Percentiles rank a stretch among this genome's conserved stretches.
Conservation (phyloP, 2,797 vertebrate genomes). For the Mormyrops boulengeri region DNA sequence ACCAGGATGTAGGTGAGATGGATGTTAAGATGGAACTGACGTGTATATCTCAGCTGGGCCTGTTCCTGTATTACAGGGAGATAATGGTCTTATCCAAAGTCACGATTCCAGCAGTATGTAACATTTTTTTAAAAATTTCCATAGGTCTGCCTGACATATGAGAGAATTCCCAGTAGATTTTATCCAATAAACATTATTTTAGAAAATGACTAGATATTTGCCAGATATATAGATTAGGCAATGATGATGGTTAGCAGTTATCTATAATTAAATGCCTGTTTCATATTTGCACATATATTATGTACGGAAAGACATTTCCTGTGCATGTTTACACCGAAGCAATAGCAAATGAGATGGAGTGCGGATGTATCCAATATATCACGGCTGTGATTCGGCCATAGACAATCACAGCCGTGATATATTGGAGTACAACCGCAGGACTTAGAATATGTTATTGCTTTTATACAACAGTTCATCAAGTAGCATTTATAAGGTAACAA, state of each 20-base stretch:
- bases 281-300: not conserved
- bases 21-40: not conserved
- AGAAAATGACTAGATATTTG: not conserved
- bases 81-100: not conserved
- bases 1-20: not conserved
- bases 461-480: too few species aligned
- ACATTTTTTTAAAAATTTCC: not conserved
- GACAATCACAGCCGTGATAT: too few species aligned
- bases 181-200: not conserved
- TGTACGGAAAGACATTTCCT: not conserved
- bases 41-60: not conserved
- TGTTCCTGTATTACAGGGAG: not conserved
- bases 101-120: not conserved
- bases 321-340: not conserved
- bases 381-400: too few species aligned
- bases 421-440: too few species aligned
- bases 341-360: too few species aligned
- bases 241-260: not conserved
- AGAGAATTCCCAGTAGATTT: not conserved
- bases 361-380: too few species aligned
- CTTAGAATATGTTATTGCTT: too few species aligned
- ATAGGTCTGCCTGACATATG: not conserved
- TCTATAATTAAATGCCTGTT: not conserved
- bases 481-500: too few species aligned
- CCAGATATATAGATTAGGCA: not conserved